A percentile compares a stretch with the other conserved stretches of the same genome.
Conservation (phyloP, 1,140 invertebrate species). For the Araneus ventricosus region DNA sequence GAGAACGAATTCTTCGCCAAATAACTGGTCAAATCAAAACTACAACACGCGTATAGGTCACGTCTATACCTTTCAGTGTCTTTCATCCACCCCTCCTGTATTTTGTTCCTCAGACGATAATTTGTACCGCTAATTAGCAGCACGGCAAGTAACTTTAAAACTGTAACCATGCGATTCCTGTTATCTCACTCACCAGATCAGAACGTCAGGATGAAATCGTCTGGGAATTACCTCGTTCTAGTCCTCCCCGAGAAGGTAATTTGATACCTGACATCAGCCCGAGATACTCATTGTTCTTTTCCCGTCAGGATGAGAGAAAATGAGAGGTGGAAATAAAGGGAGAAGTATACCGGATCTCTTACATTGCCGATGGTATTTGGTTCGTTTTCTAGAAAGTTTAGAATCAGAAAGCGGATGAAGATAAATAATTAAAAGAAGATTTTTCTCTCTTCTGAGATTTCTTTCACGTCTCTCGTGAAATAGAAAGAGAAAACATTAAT, state of each 20-base stretch:
- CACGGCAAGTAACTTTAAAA: background rate
- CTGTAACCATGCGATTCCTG: background rate
- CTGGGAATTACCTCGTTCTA: background rate
- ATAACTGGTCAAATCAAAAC: conserved; percentile 12
- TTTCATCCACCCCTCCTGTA: background rate
- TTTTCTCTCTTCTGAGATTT: too few relatives aligned
- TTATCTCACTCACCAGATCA: too few relatives aligned
- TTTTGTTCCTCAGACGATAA: background rate
- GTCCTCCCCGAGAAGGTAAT: background rate
- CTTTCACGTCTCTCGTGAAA: too few relatives aligned
- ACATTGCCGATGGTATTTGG: too few relatives aligned
- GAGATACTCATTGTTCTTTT: background rate
- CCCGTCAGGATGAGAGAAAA: background rate
- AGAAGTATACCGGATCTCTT: too few relatives aligned
- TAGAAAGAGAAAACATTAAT: too few relatives aligned
- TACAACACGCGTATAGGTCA: background rate
- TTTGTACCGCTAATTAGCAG: conserved; percentile 16
- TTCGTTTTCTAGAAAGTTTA: background rate
- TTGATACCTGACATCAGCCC: background rate
- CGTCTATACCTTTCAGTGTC: background rate
- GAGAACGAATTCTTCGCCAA: background rate
- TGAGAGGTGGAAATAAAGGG: background rate
- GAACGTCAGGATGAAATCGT: too few relatives aligned
- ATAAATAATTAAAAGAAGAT: background rate
- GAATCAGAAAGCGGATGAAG: background rate